Evolutionary conservation across 1,140 invertebrate species (phyloP).

Genomic region (Bombus vancouverensis): DNA sequence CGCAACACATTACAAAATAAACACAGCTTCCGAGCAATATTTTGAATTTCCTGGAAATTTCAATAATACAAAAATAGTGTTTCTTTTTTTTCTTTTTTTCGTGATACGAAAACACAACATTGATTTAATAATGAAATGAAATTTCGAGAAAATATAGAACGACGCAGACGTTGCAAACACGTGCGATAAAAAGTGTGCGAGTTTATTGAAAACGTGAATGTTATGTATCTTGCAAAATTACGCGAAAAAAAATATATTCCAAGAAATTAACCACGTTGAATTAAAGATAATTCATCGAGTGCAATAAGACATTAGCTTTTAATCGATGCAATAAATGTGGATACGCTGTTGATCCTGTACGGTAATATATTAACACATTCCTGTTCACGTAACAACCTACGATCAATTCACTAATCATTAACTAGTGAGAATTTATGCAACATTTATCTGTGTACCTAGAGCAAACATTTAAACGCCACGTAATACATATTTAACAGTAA

Average conservation of each 20-base stretch:
- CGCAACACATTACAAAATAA: too few species aligned
- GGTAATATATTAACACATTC: not conserved
- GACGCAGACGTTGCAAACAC: not conserved
- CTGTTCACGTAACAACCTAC: not conserved
- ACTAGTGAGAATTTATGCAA: not conserved
- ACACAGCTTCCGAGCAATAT: too few species aligned
- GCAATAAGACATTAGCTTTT: not conserved
- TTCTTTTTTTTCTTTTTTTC: too few species aligned
- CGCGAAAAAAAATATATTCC: not conserved
- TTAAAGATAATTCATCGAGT: not conserved
- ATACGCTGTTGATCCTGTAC: not conserved
- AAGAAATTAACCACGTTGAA: too few species aligned
- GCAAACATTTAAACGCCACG: not conserved
- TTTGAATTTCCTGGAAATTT: too few species aligned
- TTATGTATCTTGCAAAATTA: not conserved
- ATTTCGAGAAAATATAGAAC: not conserved
- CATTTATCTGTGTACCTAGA: not conserved
- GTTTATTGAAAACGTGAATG: too few species aligned
- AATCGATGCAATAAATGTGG: not conserved
- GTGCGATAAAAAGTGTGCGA: too few species aligned
- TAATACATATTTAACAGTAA: not conserved
- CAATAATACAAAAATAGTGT: too few species aligned
- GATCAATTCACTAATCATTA: not conserved
- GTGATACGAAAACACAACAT: too few species aligned
- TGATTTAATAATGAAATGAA: not conserved